phyloP scores from a whole-genome alignment of 1,140 invertebrate genomes.

The Drosophila lowei region DNA sequence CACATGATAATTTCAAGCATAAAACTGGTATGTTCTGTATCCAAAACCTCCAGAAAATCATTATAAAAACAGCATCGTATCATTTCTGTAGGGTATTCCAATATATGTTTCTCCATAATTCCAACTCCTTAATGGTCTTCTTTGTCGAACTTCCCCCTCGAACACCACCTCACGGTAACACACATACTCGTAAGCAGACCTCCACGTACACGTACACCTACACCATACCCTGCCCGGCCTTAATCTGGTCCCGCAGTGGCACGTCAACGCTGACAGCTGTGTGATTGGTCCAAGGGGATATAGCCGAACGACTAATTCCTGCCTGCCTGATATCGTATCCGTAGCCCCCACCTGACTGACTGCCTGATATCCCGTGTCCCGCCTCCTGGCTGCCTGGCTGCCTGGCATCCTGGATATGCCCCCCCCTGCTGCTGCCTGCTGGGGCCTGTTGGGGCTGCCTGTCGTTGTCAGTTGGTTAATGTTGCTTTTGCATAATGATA shows the following conservation, averaged over 20 bases:
- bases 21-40: too few species aligned
- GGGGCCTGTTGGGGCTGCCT: slow-evolving; percentile 14
- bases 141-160: too few species aligned
- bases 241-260: slow-evolving; percentile 37
- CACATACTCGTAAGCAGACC: too few species aligned
- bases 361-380: neutral
- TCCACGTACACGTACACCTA: too few species aligned
- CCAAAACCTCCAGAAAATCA: too few species aligned
- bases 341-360: neutral
- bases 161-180: too few species aligned
- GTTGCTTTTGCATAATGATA: slow-evolving; percentile 22
- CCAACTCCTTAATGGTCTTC: too few species aligned
- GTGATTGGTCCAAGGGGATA: slow-evolving; percentile 56
- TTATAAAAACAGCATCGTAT: too few species aligned
- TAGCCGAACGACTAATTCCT: slow-evolving; percentile 26
- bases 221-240: neutral
- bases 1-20: too few species aligned
- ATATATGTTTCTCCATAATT: neutral
- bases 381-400: too few species aligned
- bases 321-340: slow-evolving; percentile 1
- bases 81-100: neutral
- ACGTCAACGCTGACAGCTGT: slow-evolving; percentile 60
- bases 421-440: neutral
- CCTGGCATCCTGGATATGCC: neutral
- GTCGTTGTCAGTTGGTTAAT: slow-evolving; percentile 12